A percentile compares a stretch with the other conserved stretches of the same genome.
Conservation (phyloP, 2,113 vertebrate genomes). For the Calyptommatus sinebrachiatus region DNA sequence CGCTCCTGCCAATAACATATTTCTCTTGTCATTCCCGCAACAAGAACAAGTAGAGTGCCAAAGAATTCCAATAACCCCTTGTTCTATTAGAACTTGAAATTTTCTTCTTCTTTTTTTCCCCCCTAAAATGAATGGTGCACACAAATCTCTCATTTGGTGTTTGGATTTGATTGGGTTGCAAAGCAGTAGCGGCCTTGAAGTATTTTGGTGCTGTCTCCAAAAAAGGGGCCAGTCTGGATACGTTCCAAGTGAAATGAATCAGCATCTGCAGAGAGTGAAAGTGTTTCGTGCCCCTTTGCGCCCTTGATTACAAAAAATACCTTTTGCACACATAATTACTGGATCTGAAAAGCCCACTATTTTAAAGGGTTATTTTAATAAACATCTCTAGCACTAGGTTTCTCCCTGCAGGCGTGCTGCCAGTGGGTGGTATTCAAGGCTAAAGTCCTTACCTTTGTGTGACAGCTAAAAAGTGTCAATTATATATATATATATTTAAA, state of each 20-base stretch:
- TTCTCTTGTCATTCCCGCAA: conserved; percentile 56
- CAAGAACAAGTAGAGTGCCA: conserved; percentile 36
- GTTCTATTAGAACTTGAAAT: conserved; percentile 37
- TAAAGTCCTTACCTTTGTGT: conserved; percentile 63
- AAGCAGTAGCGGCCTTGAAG: conserved; percentile 52
- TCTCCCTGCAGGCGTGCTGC: conserved; percentile 60
- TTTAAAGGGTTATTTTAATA: conserved; percentile 62
- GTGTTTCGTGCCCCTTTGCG: conserved; percentile 53
- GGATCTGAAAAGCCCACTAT: conserved; percentile 66
- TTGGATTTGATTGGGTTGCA: conserved; percentile 49
- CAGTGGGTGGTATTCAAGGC: conserved; percentile 66
- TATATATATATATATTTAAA: conserved; percentile 43
- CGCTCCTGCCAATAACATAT: conserved; percentile 48
- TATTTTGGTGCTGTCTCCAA: conserved; percentile 60
- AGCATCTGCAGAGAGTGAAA: conserved; percentile 42
- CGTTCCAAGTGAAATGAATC: conserved; percentile 63
- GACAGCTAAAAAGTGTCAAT: conserved; percentile 66
- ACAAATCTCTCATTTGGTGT: conserved; percentile 43
- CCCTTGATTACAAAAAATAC: conserved; percentile 52
- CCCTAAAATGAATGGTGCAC: conserved; percentile 37
- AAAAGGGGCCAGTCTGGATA: conserved; percentile 58
- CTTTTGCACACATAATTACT: conserved; percentile 66
- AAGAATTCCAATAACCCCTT: conserved; percentile 34
- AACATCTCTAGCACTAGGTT: conserved; percentile 63
- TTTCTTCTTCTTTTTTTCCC: conserved; percentile 20